phyloP scores from a whole-genome alignment of 2,888 invertebrate genomes.

The Geophilus truncorum region DNA sequence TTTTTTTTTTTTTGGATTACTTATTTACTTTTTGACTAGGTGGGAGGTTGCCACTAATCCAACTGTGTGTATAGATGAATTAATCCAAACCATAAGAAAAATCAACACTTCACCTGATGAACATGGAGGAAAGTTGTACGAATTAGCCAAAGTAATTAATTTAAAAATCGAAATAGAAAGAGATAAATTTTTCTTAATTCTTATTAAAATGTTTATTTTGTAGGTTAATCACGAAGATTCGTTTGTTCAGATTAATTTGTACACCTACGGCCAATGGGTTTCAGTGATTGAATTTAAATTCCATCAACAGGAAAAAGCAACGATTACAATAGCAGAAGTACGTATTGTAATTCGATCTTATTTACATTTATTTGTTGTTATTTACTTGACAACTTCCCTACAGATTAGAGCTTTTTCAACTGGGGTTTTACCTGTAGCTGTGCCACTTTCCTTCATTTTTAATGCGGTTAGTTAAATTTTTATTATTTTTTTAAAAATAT shows the following conservation, averaged over 20 bases:
- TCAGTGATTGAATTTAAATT: background rate
- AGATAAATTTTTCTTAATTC: background rate
- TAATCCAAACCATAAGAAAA: background rate
- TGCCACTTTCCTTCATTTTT: background rate
- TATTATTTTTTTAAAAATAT: background rate
- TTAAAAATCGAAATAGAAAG: too few species aligned
- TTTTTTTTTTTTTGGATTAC: background rate
- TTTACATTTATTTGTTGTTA: background rate
- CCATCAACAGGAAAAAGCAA: background rate
- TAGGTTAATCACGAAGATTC: background rate
- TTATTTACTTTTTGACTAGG: background rate
- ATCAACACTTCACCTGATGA: background rate
- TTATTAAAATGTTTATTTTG: background rate
- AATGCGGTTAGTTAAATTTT: background rate
- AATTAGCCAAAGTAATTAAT: background rate
- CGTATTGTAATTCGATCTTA: background rate
- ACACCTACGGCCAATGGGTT: background rate
- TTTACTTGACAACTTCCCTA: background rate
- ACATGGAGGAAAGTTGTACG: background rate
- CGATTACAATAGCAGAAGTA: background rate
- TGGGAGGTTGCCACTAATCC: slow-evolving; percentile 4
- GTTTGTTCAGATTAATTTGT: background rate
- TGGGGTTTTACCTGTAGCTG: background rate
- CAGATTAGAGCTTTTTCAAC: background rate
- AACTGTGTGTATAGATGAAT: background rate